These are phyloP conservation scores for Vulpes vulpes DNA, from an alignment of 2,113 vertebrate genomes.

Conservation along the genomic window DNA sequence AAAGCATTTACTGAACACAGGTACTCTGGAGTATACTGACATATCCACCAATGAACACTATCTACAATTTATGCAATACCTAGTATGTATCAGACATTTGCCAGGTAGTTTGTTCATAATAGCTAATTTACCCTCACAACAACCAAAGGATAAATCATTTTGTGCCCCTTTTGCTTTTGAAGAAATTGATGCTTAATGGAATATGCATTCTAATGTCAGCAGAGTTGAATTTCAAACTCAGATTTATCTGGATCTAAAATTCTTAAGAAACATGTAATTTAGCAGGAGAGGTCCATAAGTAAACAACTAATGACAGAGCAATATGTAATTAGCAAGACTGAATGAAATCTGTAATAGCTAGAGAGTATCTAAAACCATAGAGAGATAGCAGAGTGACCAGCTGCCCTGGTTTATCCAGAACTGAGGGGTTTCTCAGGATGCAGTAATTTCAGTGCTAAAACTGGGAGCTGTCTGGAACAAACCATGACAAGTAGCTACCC, in stretches of 20 bases:
- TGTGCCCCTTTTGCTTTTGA: neutral
- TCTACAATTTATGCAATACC: neutral
- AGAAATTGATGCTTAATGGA: slow-evolving; percentile 2
- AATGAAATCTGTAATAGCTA: neutral
- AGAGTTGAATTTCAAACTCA: slow-evolving; percentile 27
- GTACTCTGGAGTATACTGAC: neutral
- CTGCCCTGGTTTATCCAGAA: neutral
- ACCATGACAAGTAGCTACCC: neutral
- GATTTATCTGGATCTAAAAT: neutral
- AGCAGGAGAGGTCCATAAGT: neutral
- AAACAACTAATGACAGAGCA: neutral
- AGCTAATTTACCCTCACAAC: neutral
- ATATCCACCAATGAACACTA: neutral
- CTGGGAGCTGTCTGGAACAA: neutral
- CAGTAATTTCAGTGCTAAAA: neutral
- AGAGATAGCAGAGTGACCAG: neutral
- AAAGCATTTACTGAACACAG: neutral
- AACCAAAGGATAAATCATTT: neutral
- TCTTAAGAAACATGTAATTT: neutral
- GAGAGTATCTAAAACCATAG: neutral
- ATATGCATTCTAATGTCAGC: neutral
- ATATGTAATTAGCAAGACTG: neutral
- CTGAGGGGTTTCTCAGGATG: neutral
- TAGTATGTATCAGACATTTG: neutral
- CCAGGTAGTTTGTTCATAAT: neutral